These are phyloP conservation scores for Microctonus aethiopoides DNA, from an alignment of 2,888 invertebrate genomes.

Conservation along the genomic window DNA sequence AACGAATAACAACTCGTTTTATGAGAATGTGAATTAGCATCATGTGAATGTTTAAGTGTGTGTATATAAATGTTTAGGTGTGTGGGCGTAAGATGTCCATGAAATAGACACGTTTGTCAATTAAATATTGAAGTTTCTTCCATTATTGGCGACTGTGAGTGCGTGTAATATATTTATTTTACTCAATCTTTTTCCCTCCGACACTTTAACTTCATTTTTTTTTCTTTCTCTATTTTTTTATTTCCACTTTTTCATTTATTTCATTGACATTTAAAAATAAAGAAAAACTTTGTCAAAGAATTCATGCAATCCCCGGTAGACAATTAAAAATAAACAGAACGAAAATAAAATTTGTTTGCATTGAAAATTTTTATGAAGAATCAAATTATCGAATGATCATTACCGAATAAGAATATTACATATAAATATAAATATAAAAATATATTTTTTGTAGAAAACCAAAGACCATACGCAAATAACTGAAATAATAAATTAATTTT, in stretches of 20 bases:
- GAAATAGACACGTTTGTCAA: not conserved
- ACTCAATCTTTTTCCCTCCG: not conserved
- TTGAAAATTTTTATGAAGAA: conserved; percentile 55
- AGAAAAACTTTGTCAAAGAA: not conserved
- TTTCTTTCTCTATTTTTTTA: too few relatives aligned
- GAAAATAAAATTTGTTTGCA: conserved; percentile 44
- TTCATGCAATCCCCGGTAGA: conserved; percentile 13
- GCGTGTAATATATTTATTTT: not conserved
- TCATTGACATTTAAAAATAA: not conserved
- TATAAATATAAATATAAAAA: not conserved
- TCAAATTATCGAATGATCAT: conserved; percentile 58
- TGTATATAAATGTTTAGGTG: too few relatives aligned
- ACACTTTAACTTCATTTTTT: not conserved
- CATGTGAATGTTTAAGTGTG: not conserved
- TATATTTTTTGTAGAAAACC: conserved; percentile 66
- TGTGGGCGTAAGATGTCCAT: not conserved
- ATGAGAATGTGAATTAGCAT: not conserved
- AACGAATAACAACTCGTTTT: not conserved
- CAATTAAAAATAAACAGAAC: conserved; percentile 14
- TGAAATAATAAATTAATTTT: not conserved
- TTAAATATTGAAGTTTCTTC: not conserved
- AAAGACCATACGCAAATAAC: conserved; percentile 59
- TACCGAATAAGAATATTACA: conserved; percentile 61
- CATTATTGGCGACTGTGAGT: not conserved
- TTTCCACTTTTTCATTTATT: not conserved